Evolutionary conservation across 2,888 invertebrate genomes (phyloP), one percentile per base, ranked within the genome.

Genomic region (Glaucopsyche alexis): DNA sequence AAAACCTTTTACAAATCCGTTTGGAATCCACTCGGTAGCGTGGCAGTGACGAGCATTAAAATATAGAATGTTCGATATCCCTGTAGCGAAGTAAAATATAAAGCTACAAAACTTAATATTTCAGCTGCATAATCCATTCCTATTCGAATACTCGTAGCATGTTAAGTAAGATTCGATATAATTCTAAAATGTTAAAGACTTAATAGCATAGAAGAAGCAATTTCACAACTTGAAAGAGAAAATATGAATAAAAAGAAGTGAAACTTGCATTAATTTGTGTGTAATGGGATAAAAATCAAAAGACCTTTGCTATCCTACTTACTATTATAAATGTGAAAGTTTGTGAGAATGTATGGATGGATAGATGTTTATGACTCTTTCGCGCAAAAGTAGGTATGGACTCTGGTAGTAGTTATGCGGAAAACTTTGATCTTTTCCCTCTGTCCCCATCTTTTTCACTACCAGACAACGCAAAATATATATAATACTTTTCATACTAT

Each of bases 61-160:
- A 29, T 38, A 60, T 60, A 29, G 8, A 60, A 60, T 60, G 29
- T 60, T 38, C 14, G 60, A 60, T 60, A 60, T 29, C 7, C 55
- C 11, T 13, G 29, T 60, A 60, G 60, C 55, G 19, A 60, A 5
- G 19, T 13, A 19, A 19, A 19, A 60, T 60, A 60, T 60, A 60
- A 29, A 29, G 14, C 47, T 47, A 47, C 60, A 55, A 19, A 60
- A 60, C 29, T 60, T 38, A 38, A 38, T 60, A 60, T 60, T 38
- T 29, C 60, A 60, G 29, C 38, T 60, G 60, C 60, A 60, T 60
- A 60, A 38, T 60, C 29, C 60, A 60, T 60, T 60, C 29, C 29
- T 29, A 38, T 29, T 47, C 13, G 29, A 1, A 55, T 4, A 55
- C 60, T 14, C 6, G 29, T 7, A 60, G 60, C 60, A 60, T 60